Conservation (phyloP, 2,113 vertebrate species). For the Erpornis zantholeuca region DNA sequence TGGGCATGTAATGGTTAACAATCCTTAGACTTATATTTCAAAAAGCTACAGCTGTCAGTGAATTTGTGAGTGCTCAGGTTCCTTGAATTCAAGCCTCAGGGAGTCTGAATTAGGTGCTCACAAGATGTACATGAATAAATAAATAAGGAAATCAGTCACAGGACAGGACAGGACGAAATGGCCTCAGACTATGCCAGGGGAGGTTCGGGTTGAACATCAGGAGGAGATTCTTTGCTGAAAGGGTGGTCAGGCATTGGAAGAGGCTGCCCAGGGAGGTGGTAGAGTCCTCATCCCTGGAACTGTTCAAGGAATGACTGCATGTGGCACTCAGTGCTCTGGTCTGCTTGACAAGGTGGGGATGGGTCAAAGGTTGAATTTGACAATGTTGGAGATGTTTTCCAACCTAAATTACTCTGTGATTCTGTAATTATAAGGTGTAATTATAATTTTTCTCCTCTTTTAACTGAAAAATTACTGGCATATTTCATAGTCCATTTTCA, state of each 20-base stretch:
- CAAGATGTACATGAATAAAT: neutral
- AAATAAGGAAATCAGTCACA: neutral
- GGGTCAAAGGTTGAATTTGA: neutral
- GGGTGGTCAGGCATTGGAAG: neutral
- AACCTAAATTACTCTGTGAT: neutral
- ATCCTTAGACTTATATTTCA: neutral
- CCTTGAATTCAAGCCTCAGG: neutral
- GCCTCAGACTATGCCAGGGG: neutral
- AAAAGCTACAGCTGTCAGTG: neutral
- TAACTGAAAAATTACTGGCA: neutral
- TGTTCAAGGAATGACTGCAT: neutral
- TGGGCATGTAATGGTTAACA: neutral
- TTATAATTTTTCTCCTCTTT: neutral
- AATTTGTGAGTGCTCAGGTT: neutral
- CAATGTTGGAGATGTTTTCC: neutral
- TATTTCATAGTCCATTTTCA: neutral
- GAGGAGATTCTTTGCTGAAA: neutral
- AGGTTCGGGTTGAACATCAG: neutral
- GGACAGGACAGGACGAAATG: fast-evolving
- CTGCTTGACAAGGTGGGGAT: neutral
- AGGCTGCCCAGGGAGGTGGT: neutral
- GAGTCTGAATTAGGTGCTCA: neutral
- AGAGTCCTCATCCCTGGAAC: neutral
- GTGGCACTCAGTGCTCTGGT: neutral
- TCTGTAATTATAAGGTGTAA: neutral